Base-by-base conservation (phyloP, 2,888 invertebrate genomes). In the Nudaria mundana region DNA sequence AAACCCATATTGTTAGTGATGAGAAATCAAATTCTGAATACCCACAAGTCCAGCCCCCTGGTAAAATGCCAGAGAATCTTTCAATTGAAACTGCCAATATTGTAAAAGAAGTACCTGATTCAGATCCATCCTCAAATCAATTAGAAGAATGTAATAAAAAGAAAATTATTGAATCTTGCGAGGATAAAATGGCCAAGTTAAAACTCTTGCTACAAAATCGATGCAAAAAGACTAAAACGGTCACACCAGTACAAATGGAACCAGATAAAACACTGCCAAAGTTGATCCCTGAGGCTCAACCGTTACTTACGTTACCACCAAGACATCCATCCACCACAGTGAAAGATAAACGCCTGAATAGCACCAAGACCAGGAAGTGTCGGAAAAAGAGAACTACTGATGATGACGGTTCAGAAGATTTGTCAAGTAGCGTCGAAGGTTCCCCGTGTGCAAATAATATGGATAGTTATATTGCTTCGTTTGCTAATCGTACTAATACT, bases 101-200 rank as follows among this genome's bases (percentile, higher is more conserved):
- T 2, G 6, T 20, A 8, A 20, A 20, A 2, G 3, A 20, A 20
- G 20, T 20, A 20, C 5, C 5, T 20, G 20, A 20, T 4, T 20
- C 8, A 20, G 8, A 5, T 20, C 20, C 30, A 15, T 36, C 30
- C 14, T 34, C 20, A 37, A 40, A 38, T 36, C 37, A 42, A 13
- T 32, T 45, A 51, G 28, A 42, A 23, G 26, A 11, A 36, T 44
- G 48, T 15, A 40, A 20, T 4, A 70, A 66, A 43, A 37, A 56
- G 8, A 56, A 77, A 46, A 44, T 81, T 10, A 69, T 85, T 0
- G 52, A 70, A 6, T 67, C 79, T 0, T 86, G 87, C 33, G 85
- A 86, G 45, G 83, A 83, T 32, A 87, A 86, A 58, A 46, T 86
- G 7, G 71, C 53, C n/a, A 71, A 68, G 50, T 47, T 86, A 10